phyloP scores from a whole-genome alignment of 2,888 invertebrate genomes.

The Drosophila stalkeri region DNA sequence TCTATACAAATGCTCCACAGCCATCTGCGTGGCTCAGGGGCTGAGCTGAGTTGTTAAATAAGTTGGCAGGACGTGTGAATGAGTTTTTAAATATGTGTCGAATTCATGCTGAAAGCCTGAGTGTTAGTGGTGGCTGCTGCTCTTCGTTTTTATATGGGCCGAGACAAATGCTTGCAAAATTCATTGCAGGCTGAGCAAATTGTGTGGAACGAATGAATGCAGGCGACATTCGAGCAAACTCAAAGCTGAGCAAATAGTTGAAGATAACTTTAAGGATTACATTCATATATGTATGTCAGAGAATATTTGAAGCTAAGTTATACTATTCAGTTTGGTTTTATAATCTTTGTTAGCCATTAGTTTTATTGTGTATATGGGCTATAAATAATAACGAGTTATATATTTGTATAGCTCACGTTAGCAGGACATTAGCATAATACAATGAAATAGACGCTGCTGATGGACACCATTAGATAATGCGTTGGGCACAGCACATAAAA shows the following conservation, averaged over 20 bases:
- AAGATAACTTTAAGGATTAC: not conserved
- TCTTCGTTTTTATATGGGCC: constrained; percentile 24
- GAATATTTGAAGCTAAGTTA: no score
- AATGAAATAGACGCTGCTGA: constrained; percentile 40
- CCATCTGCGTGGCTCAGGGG: not conserved
- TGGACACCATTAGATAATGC: constrained; percentile 58
- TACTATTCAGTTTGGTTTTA: not conserved
- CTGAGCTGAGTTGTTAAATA: constrained; percentile 68
- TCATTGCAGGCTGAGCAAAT: constrained; percentile 24
- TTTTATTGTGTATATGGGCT: constrained; percentile 35
- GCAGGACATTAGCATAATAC: constrained; percentile 67
- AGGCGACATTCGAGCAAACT: constrained; percentile 14
- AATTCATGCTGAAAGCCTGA: constrained; percentile 47
- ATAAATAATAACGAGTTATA: constrained; percentile 43
- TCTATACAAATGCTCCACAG: constrained; percentile 47
- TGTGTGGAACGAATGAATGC: constrained; percentile 26
- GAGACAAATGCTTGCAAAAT: constrained; percentile 40
- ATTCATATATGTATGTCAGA: no score
- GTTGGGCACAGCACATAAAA: constrained; percentile 47
- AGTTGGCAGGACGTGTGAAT: constrained; percentile 75
- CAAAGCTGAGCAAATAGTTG: not conserved
- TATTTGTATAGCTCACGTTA: constrained; percentile 71
- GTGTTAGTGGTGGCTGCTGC: constrained; percentile 1
- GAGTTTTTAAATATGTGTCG: constrained; percentile 75
- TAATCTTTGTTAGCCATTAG: constrained; percentile 41